Conservation (phyloP, 2,888 invertebrate genomes). For the Reticulitermes lucifugus region DNA sequence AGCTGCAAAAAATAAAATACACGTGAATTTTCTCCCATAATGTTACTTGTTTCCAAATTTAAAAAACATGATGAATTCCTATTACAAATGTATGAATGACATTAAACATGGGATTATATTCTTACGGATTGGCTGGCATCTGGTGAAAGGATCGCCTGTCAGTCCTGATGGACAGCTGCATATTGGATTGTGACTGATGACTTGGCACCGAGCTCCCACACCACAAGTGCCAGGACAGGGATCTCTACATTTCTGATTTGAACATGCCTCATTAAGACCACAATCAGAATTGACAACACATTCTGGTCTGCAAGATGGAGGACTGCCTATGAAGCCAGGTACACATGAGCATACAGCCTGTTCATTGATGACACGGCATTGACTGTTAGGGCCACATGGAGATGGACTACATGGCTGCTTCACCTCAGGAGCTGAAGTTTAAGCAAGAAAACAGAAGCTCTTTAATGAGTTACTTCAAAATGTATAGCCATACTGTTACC, state of each 20-base stretch:
- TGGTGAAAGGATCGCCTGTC: constrained; percentile 71
- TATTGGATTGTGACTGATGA: constrained; percentile 75
- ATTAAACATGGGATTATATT: background rate
- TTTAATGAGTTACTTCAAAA: background rate
- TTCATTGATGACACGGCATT: constrained; percentile 64
- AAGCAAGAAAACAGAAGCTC: background rate
- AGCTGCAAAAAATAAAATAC: constrained; percentile 30
- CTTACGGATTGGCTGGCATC: constrained; percentile 59
- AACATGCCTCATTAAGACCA: constrained; percentile 70
- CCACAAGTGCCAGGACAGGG: constrained; percentile 72
- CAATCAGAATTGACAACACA: constrained; percentile 65
- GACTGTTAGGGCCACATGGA: constrained; percentile 67
- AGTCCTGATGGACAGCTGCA: constrained; percentile 72
- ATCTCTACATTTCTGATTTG: constrained; percentile 74
- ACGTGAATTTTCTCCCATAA: background rate
- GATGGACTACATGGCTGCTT: constrained; percentile 63
- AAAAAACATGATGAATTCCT: background rate
- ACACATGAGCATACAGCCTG: constrained; percentile 65
- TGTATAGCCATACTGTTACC: background rate
- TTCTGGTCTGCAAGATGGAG: constrained; percentile 65
- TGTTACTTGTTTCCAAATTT: no score
- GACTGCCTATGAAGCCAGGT: constrained; percentile 63
- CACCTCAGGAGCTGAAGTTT: constrained; percentile 51
- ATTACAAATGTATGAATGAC: background rate
- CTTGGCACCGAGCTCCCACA: constrained; percentile 69